A percentile compares a stretch with the other conserved stretches of the same genome.
Conservation (phyloP, 2,113 vertebrate genomes). For the Caranx ignobilis region DNA sequence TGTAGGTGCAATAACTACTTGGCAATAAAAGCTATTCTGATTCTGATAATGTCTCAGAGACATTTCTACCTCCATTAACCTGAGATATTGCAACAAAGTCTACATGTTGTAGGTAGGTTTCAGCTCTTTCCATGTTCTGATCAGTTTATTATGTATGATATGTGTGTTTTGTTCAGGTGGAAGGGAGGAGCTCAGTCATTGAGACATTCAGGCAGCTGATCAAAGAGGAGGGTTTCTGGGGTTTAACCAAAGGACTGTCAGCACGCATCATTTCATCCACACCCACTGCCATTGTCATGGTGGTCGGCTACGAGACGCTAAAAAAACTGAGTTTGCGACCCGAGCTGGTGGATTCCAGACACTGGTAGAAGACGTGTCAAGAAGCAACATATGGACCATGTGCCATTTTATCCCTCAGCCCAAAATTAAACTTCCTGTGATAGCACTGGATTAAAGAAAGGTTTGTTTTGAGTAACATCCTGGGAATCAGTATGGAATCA, state of each 20-base stretch:
- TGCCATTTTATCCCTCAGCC: conserved; percentile 27
- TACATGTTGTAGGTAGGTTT: too few species aligned
- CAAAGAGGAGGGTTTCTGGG: conserved; percentile 94
- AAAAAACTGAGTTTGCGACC: conserved; percentile 96
- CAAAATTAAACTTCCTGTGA: conserved; percentile 2
- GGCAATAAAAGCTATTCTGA: too few species aligned
- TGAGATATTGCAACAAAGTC: too few species aligned
- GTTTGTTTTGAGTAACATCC: conserved; percentile 22
- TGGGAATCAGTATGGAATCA: conserved; percentile 25
- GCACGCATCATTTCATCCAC: conserved; percentile 95
- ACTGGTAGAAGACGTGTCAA: conserved; percentile 86
- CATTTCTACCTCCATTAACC: too few species aligned
- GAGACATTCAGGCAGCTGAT: conserved; percentile 94
- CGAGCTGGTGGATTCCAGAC: conserved; percentile 93
- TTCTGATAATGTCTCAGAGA: too few species aligned
- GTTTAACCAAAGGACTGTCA: conserved; percentile 95
- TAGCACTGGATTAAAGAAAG: background rate
- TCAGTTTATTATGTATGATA: background rate
- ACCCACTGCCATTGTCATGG: conserved; percentile 95
- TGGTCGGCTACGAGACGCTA: conserved; percentile 96
- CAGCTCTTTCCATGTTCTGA: too few species aligned
- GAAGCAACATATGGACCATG: background rate
- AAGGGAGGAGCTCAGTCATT: conserved; percentile 91
- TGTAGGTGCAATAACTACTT: too few species aligned
- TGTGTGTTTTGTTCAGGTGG: conserved; percentile 85